Evolutionary conservation across 2,113 vertebrate genomes (phyloP).

Genomic region (Gavialis gangeticus): DNA sequence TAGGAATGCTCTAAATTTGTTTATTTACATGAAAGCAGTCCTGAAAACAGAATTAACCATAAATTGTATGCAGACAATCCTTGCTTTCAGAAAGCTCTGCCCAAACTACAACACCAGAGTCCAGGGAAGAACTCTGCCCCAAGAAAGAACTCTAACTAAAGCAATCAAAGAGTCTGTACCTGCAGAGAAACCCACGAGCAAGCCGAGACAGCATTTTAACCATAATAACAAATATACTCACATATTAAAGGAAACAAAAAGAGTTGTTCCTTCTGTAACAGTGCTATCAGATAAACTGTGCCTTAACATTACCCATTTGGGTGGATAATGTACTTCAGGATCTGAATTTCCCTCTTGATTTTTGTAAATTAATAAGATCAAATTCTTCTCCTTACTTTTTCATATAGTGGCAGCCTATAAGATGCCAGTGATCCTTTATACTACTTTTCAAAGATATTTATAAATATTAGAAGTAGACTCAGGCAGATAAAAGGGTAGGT

Average conservation of each 20-base stretch:
- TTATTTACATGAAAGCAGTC: too few relatives aligned
- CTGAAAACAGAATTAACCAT: too few relatives aligned
- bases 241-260: neutral
- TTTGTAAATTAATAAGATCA: neutral
- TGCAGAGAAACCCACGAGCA: neutral
- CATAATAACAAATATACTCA: neutral
- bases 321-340: neutral
- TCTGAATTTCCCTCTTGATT: neutral
- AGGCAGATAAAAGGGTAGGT: neutral
- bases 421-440: neutral
- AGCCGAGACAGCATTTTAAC: neutral
- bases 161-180: too few relatives aligned
- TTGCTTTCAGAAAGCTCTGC: too few relatives aligned
- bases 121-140: too few relatives aligned
- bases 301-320: neutral
- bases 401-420: neutral
- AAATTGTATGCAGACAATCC: too few relatives aligned
- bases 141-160: too few relatives aligned
- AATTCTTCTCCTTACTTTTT: neutral
- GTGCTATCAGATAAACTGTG: neutral
- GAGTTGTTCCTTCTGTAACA: neutral
- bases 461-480: neutral
- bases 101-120: too few relatives aligned
- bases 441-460: neutral
- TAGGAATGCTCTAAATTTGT: too few relatives aligned